phyloP scores from a whole-genome alignment of 2,113 vertebrate genomes.

The Crotalus horridus region DNA sequence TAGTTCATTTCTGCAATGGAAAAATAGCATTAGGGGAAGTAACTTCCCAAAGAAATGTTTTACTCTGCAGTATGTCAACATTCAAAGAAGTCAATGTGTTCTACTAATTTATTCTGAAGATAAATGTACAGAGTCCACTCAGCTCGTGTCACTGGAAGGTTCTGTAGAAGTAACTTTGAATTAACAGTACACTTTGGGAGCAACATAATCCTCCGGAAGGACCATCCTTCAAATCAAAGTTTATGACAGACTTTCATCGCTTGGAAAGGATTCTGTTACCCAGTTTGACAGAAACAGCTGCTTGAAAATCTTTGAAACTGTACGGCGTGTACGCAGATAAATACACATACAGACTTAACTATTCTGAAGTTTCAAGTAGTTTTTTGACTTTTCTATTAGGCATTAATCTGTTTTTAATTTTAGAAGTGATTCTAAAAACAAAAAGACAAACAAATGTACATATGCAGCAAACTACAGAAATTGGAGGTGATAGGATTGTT shows the following conservation, averaged over 20 bases:
- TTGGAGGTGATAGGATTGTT: not conserved
- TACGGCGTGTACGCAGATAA: not conserved
- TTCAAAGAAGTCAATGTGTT: conserved; percentile 46
- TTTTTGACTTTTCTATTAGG: not conserved
- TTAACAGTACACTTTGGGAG: not conserved
- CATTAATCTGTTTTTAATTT: not conserved
- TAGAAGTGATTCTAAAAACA: conserved; percentile 9
- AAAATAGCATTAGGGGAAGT: conserved; percentile 26
- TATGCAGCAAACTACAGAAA: not conserved
- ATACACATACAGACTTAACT: not conserved
- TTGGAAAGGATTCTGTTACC: not conserved
- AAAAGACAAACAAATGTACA: not conserved
- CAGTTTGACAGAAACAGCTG: conserved; percentile 9
- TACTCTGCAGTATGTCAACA: conserved; percentile 33
- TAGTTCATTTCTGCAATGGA: conserved; percentile 13
- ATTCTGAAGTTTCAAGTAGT: not conserved
- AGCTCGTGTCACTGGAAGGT: not conserved
- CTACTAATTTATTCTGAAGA: conserved; percentile 52
- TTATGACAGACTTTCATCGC: not conserved
- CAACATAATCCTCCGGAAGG: not conserved
- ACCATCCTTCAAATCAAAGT: not conserved
- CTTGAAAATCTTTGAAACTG: not conserved
- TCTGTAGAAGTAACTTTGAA: not conserved
- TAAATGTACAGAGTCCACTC: conserved; percentile 9
- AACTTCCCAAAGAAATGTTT: conserved; percentile 29